Evolutionary conservation across 2,888 invertebrate genomes (phyloP).

Genomic region (Choristoneura rosaceana): DNA sequence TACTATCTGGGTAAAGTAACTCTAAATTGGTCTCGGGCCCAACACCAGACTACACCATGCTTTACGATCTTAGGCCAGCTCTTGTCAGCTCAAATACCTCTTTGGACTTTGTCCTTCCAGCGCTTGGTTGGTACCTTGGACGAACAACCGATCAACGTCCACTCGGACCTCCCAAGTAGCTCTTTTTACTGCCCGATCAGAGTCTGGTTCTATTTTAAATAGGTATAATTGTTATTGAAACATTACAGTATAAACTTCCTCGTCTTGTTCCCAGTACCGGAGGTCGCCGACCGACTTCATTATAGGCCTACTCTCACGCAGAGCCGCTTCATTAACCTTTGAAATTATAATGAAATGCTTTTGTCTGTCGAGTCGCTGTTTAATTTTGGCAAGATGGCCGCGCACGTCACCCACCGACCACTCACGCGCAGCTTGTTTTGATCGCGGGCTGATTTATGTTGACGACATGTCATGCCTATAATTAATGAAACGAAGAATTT

Average conservation of each 20-base stretch:
- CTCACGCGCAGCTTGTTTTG: background rate
- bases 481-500: background rate
- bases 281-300: background rate
- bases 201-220: too few relatives aligned
- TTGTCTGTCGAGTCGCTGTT: conserved; percentile 5
- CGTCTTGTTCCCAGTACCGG: background rate
- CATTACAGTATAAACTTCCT: background rate
- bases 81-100: too few relatives aligned
- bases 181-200: too few relatives aligned
- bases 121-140: too few relatives aligned
- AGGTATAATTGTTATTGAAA: too few relatives aligned
- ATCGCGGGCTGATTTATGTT: background rate
- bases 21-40: too few relatives aligned
- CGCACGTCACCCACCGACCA: background rate
- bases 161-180: too few relatives aligned
- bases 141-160: too few relatives aligned
- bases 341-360: background rate
- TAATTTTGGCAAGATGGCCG: conserved; percentile 16
- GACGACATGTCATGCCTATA: background rate
- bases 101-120: too few relatives aligned
- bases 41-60: too few relatives aligned
- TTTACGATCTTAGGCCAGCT: too few relatives aligned
- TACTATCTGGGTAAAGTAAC: too few relatives aligned
- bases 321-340: conserved; percentile 24
- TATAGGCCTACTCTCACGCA: background rate